Base-by-base conservation (phyloP, 1,140 invertebrate genomes). In the Drosophila triauraria region DNA sequence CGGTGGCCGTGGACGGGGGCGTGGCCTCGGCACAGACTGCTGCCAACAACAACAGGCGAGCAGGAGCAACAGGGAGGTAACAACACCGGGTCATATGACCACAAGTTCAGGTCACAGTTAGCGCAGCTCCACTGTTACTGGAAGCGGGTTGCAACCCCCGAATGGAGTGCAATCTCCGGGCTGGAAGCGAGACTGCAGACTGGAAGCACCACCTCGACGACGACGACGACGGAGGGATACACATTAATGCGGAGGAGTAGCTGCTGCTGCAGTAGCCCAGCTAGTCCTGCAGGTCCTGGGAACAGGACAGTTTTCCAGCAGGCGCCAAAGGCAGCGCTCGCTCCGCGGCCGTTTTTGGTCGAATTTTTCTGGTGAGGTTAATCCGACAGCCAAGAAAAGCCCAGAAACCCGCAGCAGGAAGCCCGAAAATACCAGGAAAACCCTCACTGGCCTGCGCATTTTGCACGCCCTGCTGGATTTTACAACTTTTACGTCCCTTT, bases 31-130 rank as follows among this genome's bases (percentile, higher is more conserved):
- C 69, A 72, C 67, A 72, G 69, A 72, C 67, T 56, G 82, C 65
- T 85, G 81, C 82, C 82, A 84, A 25, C 40, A 8, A 54, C 44
- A 75, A 68, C 74, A 81, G 82, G 82, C 56, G 82, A 70, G 56
- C 82, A 84, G 82, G 38, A 80, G 53, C 23, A 20, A n/a, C 27
- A 25, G 43, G 57, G 27, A 62, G 56, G 57, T 32, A 7, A n/a
- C 50, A 47, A 44, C n/a, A 10, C 20, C 20, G 13, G 4, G 13
- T 1, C 35, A 25, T 27, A 10, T 2, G 3, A 23, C 25, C 3
- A 1, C 9, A n/a, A 6, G n/a, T 15, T 2, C n/a, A 7, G 25
- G 27, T 12, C 15, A 35, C n/a, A n/a, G 0, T 40, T 46, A 47
- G 13, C 38, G 38, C 17, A 35, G 60, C 46, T 58, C 44, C 62